These are phyloP conservation scores for Bucorvus abyssinicus DNA, from an alignment of 2,797 vertebrate species.

Conservation along the genomic window DNA sequence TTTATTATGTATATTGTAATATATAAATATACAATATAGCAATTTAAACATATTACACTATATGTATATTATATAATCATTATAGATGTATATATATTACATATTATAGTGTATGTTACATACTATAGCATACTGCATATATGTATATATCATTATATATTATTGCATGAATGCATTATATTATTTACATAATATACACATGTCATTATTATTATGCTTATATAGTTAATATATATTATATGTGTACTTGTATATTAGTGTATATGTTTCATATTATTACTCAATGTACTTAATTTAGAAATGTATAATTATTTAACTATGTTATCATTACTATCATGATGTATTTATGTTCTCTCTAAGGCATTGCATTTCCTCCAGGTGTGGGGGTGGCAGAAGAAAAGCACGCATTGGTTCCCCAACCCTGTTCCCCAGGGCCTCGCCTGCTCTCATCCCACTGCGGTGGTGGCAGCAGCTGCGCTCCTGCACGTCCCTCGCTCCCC, in stretches of 20 bases:
- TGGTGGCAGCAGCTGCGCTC: background rate
- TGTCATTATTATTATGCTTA: too few species aligned
- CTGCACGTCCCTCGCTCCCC: background rate
- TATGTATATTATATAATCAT: background rate
- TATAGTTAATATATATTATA: too few species aligned
- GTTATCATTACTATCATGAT: accelerated
- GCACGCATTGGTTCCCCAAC: accelerated
- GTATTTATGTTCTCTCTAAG: accelerated
- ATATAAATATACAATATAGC: background rate
- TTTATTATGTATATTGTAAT: background rate
- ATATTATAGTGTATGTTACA: background rate
- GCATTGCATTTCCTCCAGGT: background rate
- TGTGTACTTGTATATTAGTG: background rate
- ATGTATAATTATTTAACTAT: too few species aligned
- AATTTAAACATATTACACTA: too few species aligned
- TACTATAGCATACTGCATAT: background rate
- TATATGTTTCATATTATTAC: background rate
- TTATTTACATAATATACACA: background rate
- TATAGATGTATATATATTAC: background rate
- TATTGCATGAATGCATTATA: background rate
- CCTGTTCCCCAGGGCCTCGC: too few species aligned
- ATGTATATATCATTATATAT: background rate
- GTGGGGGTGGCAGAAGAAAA: background rate
- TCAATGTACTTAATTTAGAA: background rate
- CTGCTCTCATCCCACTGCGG: accelerated